Evolutionary conservation across 1,140 invertebrate species (phyloP).

Genomic region (Akabosia matsudoensis): DNA sequence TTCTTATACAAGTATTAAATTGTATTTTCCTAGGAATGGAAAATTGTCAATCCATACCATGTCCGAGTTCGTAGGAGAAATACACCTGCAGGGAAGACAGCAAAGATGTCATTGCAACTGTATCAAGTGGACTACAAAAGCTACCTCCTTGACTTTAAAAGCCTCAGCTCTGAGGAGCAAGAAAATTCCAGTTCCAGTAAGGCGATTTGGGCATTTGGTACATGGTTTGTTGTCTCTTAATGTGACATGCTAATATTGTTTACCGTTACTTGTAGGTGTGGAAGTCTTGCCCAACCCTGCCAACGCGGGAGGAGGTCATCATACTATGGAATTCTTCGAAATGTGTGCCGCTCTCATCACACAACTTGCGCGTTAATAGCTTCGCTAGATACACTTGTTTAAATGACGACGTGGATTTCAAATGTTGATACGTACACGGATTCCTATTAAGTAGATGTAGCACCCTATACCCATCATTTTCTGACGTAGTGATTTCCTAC

Average conservation of each 20-base stretch:
- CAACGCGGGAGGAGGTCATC: conserved; percentile 63
- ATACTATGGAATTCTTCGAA: conserved; percentile 99
- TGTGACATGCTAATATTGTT: conserved; percentile 27
- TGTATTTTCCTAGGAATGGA: conserved; percentile 79
- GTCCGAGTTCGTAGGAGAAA: conserved; percentile 84
- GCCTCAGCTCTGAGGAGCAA: conserved; percentile 65
- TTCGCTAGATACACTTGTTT: too few relatives aligned
- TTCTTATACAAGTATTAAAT: background rate
- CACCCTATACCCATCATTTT: too few relatives aligned
- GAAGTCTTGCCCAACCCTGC: conserved; percentile 36
- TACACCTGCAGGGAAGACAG: conserved; percentile 69
- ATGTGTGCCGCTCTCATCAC: conserved; percentile 98
- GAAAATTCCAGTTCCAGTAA: conserved; percentile 60
- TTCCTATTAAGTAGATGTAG: too few relatives aligned
- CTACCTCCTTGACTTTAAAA: conserved; percentile 97
- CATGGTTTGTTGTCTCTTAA: background rate
- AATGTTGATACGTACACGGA: too few relatives aligned
- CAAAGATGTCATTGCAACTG: conserved; percentile 96
- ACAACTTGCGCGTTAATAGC: conserved; percentile 81
- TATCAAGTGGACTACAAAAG: conserved; percentile 99
- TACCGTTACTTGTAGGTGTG: conserved; percentile 30
- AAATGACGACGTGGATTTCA: too few relatives aligned
- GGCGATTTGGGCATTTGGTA: background rate
- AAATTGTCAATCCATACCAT: conserved; percentile 94
- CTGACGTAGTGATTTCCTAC: too few relatives aligned